A percentile compares a stretch with the other conserved stretches of the same genome.
Evolutionary conservation across 1,140 invertebrate genomes (phyloP).

Genomic region (Procambarus clarkii): DNA sequence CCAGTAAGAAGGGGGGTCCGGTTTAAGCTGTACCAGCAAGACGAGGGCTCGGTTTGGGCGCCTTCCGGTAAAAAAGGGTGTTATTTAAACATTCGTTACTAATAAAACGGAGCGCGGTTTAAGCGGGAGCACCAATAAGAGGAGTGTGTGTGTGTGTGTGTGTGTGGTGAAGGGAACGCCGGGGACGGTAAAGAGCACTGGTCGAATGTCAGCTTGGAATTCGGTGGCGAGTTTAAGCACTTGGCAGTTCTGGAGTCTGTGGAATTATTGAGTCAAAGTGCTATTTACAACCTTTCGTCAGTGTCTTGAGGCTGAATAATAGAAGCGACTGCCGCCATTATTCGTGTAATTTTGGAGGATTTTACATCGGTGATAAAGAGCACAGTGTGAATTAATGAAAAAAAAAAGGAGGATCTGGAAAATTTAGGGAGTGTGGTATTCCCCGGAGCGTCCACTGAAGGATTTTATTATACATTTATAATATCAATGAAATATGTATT

Average conservation of each 20-base stretch:
- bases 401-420: background rate
- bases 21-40: too few relatives aligned
- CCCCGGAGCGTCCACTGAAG: constrained; percentile 30
- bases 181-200: too few relatives aligned
- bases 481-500: constrained; percentile 53
- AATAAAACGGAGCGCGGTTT: too few relatives aligned
- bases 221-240: too few relatives aligned
- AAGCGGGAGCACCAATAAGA: too few relatives aligned
- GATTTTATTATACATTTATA: constrained; percentile 45
- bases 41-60: too few relatives aligned
- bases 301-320: background rate
- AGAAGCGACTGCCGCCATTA: background rate
- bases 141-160: too few relatives aligned
- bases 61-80: too few relatives aligned
- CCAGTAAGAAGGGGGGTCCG: too few relatives aligned
- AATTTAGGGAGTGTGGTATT: constrained; percentile 43
- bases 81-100: too few relatives aligned
- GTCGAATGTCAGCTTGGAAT: too few relatives aligned
- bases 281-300: background rate
- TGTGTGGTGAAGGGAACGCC: too few relatives aligned
- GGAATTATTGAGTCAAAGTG: background rate
- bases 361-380: constrained; percentile 12
- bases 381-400: background rate
- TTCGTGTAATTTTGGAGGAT: background rate
- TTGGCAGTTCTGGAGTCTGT: background rate